Percentiles rank a stretch among this genome's conserved stretches.
Evolutionary conservation across 2,113 vertebrate species (phyloP).

Genomic region (Talpa occidentalis): DNA sequence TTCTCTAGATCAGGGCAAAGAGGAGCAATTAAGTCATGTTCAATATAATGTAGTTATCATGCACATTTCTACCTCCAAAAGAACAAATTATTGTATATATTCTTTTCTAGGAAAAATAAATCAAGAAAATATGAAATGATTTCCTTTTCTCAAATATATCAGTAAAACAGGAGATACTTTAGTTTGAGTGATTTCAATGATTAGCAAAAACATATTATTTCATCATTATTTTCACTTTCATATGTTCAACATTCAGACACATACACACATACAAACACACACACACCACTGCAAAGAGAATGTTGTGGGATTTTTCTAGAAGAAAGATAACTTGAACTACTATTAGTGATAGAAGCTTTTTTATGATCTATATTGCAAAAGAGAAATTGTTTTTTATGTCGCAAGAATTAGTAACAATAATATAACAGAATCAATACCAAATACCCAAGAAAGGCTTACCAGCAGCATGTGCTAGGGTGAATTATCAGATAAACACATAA

Average conservation of each 20-base stretch:
- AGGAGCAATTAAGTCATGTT: not conserved
- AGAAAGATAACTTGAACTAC: not conserved
- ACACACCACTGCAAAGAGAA: not conserved
- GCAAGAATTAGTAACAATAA: not conserved
- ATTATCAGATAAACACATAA: constrained; percentile 4
- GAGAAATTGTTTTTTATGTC: not conserved
- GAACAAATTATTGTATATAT: not conserved
- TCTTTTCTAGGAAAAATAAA: not conserved
- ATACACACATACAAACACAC: not conserved
- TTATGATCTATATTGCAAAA: not conserved
- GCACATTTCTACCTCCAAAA: not conserved
- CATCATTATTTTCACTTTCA: not conserved
- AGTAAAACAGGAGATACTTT: not conserved
- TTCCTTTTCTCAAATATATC: constrained; percentile 1
- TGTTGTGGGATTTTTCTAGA: not conserved
- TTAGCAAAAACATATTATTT: not conserved
- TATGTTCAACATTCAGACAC: not conserved
- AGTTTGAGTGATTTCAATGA: not conserved
- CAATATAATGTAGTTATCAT: not conserved
- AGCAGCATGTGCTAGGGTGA: not conserved
- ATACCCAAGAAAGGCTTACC: not conserved
- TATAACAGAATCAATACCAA: not conserved
- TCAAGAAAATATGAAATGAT: not conserved
- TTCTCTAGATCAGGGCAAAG: not conserved
- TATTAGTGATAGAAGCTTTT: not conserved